Percentiles rank a stretch among this genome's conserved stretches.
Evolutionary conservation across 2,797 vertebrate genomes (phyloP).

Genomic region (Odontamblyopus lacepedii): DNA sequence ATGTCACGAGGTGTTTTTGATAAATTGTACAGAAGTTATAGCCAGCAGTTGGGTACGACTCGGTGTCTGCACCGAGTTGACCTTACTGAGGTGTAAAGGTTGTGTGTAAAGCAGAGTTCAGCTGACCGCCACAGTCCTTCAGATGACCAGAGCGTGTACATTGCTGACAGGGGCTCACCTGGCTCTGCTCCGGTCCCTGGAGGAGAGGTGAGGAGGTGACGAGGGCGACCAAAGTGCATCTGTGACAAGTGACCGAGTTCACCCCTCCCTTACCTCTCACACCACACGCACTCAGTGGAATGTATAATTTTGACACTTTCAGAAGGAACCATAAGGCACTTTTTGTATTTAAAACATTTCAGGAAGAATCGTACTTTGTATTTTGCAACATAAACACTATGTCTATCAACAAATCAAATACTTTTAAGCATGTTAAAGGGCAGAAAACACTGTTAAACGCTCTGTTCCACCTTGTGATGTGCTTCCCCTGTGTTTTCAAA

Average conservation of each 20-base stretch:
- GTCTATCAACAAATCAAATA: neutral
- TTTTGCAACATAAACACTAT: neutral
- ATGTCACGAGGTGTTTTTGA: no score
- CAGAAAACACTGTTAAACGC: no score
- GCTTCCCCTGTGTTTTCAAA: no score
- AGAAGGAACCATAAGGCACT: neutral
- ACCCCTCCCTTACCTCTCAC: conserved; percentile 51
- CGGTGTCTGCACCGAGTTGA: conserved; percentile 42
- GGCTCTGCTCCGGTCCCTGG: conserved; percentile 46
- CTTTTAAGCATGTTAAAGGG: neutral
- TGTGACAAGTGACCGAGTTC: conserved; percentile 67
- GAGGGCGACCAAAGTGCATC: conserved; percentile 30
- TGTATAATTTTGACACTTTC: conserved; percentile 39
- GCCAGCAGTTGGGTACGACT: conserved; percentile 30
- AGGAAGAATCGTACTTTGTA: neutral
- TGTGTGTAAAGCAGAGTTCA: conserved; percentile 33
- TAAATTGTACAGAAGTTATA: no score
- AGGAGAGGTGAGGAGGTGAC: conserved; percentile 47
- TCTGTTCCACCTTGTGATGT: no score
- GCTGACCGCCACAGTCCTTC: conserved; percentile 15
- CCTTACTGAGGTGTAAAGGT: conserved; percentile 50
- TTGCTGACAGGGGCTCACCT: conserved; percentile 67
- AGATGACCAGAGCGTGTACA: conserved; percentile 39
- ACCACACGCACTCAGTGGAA: conserved; percentile 23
- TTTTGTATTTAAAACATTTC: neutral